Conservation (phyloP, 2,888 invertebrate genomes). For the Sarcophaga carnaria region DNA sequence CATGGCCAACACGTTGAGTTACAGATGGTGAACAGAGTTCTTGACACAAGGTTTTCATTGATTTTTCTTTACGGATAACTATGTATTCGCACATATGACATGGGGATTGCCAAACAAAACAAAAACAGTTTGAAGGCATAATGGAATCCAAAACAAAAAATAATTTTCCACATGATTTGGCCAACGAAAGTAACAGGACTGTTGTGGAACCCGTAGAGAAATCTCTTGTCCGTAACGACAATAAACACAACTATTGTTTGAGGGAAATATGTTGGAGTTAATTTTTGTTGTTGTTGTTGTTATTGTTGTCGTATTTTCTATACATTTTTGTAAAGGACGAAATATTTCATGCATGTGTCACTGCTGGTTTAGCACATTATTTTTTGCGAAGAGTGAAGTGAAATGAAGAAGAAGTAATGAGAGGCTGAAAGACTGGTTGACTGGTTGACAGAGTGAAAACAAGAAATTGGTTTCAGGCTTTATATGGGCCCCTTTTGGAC, state of each 20-base stretch:
- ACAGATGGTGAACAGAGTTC: neutral
- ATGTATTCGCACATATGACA: neutral
- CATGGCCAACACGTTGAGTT: too few species aligned
- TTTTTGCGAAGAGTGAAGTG: neutral
- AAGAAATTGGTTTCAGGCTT: neutral
- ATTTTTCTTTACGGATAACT: neutral
- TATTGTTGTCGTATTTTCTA: neutral
- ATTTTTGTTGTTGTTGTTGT: conserved; percentile 1
- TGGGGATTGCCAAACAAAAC: neutral
- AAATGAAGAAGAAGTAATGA: too few species aligned
- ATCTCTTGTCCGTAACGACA: neutral
- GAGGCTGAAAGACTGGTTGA: neutral
- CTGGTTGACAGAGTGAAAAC: conserved; percentile 2
- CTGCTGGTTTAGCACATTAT: neutral
- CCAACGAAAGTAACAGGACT: neutral
- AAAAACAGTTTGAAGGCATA: neutral
- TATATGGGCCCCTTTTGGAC: neutral
- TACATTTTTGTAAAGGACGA: neutral
- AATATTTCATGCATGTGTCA: conserved; percentile 2
- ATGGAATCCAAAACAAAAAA: neutral
- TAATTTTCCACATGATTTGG: conserved; percentile 42
- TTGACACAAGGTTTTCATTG: neutral
- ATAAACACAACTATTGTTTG: neutral
- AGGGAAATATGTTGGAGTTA: conserved; percentile 5
- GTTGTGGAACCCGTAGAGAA: neutral